These are phyloP conservation scores for Virgularia gustaviana DNA, from an alignment of 92 coral and sea anemone species.

Conservation along the genomic window DNA sequence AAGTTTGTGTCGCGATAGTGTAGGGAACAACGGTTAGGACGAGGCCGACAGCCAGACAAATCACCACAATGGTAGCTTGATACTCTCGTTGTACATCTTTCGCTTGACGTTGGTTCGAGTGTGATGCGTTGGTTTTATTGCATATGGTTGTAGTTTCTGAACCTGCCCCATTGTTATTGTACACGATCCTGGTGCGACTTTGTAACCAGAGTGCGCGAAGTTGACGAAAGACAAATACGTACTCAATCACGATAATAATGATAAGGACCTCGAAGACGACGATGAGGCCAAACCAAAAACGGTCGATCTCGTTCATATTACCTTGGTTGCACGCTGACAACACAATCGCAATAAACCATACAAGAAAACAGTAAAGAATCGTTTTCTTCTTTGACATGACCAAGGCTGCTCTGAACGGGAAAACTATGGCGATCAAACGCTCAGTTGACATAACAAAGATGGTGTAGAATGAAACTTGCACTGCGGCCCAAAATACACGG, in stretches of 20 bases:
- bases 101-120: neutral
- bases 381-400: slow-evolving; percentile 35
- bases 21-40: slow-evolving; percentile 27
- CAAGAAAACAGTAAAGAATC: slow-evolving; percentile 10
- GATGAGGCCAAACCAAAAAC: neutral
- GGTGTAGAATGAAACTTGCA: slow-evolving; percentile 20
- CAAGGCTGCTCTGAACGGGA: slow-evolving; percentile 23
- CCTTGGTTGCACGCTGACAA: too few relatives aligned
- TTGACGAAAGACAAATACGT: slow-evolving; percentile 23
- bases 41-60: slow-evolving; percentile 18
- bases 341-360: slow-evolving; percentile 20
- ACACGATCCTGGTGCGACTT: slow-evolving; percentile 22
- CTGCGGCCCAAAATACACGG: slow-evolving; percentile 14
- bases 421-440: slow-evolving; percentile 20
- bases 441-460: slow-evolving; percentile 34
- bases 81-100: slow-evolving; percentile 25
- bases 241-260: slow-evolving; percentile 13
- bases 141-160: too few relatives aligned
- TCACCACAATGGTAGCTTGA: slow-evolving; percentile 19
- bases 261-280: slow-evolving; percentile 22
- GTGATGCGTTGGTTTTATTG: neutral
- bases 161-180: too few relatives aligned
- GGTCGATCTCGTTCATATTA: neutral
- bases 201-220: slow-evolving; percentile 24
- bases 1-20: slow-evolving; percentile 7